These are phyloP conservation scores for Patiria miniata DNA, from an alignment of 35 echinoderm and acorn worm genomes.

Conservation along the genomic window DNA sequence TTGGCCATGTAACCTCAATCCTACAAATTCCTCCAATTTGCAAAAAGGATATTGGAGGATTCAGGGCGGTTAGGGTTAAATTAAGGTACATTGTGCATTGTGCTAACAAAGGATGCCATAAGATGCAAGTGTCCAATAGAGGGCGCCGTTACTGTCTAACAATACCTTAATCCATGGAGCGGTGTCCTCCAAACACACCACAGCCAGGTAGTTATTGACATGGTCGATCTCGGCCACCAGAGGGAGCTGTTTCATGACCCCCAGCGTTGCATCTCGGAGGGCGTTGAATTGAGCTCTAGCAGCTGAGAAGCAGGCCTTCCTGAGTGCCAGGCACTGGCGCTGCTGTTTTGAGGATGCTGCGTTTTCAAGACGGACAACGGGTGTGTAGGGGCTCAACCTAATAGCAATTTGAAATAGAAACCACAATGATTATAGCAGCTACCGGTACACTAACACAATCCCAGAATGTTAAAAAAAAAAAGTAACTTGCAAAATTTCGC, in stretches of 20 bases:
- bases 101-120: no score
- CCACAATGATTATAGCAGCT: no score
- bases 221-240: constrained; percentile 47
- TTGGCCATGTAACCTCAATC: no score
- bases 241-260: neutral
- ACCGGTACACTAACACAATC: no score
- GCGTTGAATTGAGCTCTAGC: constrained; percentile 16
- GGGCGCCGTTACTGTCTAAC: no score
- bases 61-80: no score
- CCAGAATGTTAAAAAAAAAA: no score
- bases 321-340: constrained; percentile 26
- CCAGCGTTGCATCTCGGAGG: constrained; percentile 24
- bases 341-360: neutral
- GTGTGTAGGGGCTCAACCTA: constrained; percentile 39
- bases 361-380: constrained; percentile 10
- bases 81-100: no score
- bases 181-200: constrained; percentile 11
- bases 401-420: neutral
- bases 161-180: constrained; percentile 24
- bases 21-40: no score
- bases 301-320: constrained; percentile 40
- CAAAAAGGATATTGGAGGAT: no score
- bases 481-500: no score
- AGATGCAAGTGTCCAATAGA: no score
- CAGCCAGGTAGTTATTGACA: constrained; percentile 39